Base-by-base conservation (phyloP, 37 sponge, comb jelly and placozoan genomes). In the Mnemiopsis leidyi region DNA sequence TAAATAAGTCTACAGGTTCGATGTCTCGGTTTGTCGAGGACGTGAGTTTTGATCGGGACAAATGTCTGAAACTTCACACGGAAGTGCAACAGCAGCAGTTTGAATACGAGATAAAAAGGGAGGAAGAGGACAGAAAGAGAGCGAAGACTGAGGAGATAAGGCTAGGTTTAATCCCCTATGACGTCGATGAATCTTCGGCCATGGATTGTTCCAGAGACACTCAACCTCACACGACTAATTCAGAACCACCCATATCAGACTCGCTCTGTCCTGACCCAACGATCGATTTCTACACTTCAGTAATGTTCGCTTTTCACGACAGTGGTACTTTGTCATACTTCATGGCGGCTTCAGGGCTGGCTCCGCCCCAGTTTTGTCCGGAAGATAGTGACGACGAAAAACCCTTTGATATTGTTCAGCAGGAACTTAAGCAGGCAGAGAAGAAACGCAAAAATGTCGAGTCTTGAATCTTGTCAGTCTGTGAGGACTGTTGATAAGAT, bases 331-430 rank as follows among this genome's bases (percentile, higher is more conserved):
- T 85, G 20, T 85, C 36, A 39, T 85, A 85, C 25, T 85, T 32
- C 35, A 39, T 39, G 21, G 90, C 90, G 21, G 35, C 90, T 18
- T 26, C 35, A 39, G 90, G 90, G 0, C 90, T 85, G 26, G 90
- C 90, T 5, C 61, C 90, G 0, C 90, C 90, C 25, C 29, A 85
- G 5, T n/a, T 36, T 0, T 85, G 90, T 40, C 90, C 90, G 2
- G 90, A 85, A 3, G 90, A 85, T 23, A 40, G 61, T 40, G 90
- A 85, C 30, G 90, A 85, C 39, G 90, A 85, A 39, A 85, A 85
- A 26, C 90, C 90, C 3, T 40, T 40, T 18, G 48, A 85, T 13
- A 18, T 36, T 28, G 90, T 85, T 23, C 40, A 85, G 90, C 40
- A 85, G 24, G 90, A 85, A 40, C 33, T 39, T 39, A 13, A 85